Conservation (phyloP, 2,113 vertebrate species). For the Ptilorrhoa leucosticta region DNA sequence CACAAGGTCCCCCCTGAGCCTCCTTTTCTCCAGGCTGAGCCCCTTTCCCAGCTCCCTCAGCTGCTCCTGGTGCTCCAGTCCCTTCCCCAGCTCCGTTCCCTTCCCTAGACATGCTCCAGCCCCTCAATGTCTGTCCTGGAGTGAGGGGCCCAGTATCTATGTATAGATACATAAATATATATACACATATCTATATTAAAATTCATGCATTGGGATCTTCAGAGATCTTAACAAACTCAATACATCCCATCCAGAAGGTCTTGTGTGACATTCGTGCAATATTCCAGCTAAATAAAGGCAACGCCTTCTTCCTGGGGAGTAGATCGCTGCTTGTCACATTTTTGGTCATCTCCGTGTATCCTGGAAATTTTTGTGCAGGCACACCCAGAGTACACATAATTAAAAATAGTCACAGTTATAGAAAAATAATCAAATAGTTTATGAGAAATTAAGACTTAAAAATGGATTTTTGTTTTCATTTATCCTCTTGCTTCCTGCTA, state of each 20-base stretch:
- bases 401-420: neutral
- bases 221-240: neutral
- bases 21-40: neutral
- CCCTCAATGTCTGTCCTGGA: too few relatives aligned
- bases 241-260: neutral
- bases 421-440: neutral
- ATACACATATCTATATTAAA: neutral
- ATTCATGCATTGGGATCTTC: neutral
- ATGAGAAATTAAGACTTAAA: neutral
- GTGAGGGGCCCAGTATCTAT: too few relatives aligned
- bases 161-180: fast-evolving
- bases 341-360: neutral
- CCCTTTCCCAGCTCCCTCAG: neutral
- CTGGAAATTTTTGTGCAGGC: neutral
- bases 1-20: neutral
- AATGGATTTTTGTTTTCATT: neutral
- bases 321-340: neutral
- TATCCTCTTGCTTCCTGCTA: neutral
- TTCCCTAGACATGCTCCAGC: fast-evolving
- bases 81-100: fast-evolving
- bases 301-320: neutral
- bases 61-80: fast-evolving
- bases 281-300: neutral
- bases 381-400: neutral
- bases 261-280: neutral